Conservation (phyloP, 2,797 vertebrate species). For the Platyrinchus mystaceus region DNA sequence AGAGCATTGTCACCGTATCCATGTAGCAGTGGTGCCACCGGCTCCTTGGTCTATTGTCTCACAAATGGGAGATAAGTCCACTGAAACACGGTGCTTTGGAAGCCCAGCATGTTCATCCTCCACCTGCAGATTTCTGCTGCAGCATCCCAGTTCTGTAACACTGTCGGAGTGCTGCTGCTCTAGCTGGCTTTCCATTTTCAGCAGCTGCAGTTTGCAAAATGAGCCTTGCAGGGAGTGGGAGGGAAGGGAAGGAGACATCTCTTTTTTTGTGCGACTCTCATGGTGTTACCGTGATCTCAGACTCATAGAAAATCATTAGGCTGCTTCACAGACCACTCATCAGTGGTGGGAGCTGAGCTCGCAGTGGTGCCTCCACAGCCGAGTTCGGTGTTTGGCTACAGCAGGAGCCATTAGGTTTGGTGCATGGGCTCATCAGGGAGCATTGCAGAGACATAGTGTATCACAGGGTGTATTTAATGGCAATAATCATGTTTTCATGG, state of each 20-base stretch:
- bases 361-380: neutral
- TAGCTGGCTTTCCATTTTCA: neutral
- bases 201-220: neutral
- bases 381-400: neutral
- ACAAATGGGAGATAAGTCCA: neutral
- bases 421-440: neutral
- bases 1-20: neutral
- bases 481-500: slow-evolving; percentile 11
- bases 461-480: neutral
- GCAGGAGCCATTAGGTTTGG: neutral
- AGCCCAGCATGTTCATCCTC: accelerated
- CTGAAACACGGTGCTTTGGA: accelerated
- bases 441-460: neutral
- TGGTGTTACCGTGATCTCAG: neutral
- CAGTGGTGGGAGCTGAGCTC: neutral
- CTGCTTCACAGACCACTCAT: neutral
- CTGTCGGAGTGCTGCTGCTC: accelerated
- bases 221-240: neutral
- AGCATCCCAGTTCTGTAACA: neutral
- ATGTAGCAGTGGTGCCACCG: accelerated
- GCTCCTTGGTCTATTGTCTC: neutral
- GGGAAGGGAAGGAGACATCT: neutral
- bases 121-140: neutral
- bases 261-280: neutral
- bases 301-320: slow-evolving; percentile 1